Conservation (phyloP, 2,888 invertebrate genomes). For the Pandemis cinnamomeana region DNA sequence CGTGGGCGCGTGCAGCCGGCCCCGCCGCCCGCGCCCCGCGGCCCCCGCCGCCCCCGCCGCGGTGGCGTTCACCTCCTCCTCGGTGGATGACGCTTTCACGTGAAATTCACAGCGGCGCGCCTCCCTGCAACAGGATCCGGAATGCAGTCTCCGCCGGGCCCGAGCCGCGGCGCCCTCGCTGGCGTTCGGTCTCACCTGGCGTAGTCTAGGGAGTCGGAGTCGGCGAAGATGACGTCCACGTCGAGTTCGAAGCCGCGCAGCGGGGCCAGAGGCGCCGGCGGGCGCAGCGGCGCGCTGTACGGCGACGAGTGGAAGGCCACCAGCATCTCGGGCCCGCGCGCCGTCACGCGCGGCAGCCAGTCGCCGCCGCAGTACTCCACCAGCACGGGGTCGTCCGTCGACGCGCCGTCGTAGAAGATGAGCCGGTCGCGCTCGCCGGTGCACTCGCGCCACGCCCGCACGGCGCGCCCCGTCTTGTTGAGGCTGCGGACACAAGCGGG, state of each 20-base stretch:
- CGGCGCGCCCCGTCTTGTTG: conserved; percentile 88
- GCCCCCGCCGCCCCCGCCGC: conserved; percentile 57
- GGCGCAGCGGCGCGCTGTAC: conserved; percentile 90
- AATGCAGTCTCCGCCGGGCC: not conserved
- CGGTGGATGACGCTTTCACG: conserved; percentile 89
- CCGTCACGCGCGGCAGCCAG: conserved; percentile 90
- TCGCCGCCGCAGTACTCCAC: conserved; percentile 95
- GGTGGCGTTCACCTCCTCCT: conserved; percentile 74
- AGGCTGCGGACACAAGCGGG: conserved; percentile 75
- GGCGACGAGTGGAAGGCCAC: conserved; percentile 95
- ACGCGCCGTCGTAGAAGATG: conserved; percentile 93
- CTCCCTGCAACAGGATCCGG: conserved; percentile 63
- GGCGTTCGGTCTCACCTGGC: conserved; percentile 75
- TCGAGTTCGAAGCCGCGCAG: conserved; percentile 92
- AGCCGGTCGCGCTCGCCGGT: conserved; percentile 92
- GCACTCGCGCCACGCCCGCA: conserved; percentile 93
- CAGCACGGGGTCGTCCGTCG: conserved; percentile 92
- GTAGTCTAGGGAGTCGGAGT: conserved; percentile 94
- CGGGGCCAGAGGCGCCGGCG: conserved; percentile 85
- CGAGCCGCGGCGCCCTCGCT: not conserved
- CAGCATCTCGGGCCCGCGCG: conserved; percentile 91
- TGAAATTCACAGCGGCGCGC: conserved; percentile 88
- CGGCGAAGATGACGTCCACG: conserved; percentile 94
- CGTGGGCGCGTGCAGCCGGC: conserved; percentile 90
- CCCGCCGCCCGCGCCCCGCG: conserved; percentile 88